These are phyloP conservation scores for Diuraphis noxia DNA, from an alignment of 1,140 invertebrate genomes.

Conservation along the genomic window DNA sequence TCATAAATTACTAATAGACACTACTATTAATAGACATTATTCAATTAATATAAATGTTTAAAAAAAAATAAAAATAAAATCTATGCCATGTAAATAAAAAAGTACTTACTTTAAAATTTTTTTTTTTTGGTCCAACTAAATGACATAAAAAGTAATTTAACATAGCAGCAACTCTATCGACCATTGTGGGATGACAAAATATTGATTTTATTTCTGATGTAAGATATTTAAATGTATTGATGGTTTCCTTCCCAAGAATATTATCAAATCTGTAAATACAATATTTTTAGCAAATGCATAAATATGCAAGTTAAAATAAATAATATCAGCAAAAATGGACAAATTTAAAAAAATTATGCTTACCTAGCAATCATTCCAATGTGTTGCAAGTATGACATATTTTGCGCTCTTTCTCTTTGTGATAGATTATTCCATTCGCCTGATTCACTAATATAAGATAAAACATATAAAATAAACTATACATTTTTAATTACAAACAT, in stretches of 20 bases:
- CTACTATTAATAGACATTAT: neutral
- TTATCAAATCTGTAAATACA: constrained; percentile 75
- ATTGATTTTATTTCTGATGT: constrained; percentile 83
- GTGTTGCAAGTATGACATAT: constrained; percentile 74
- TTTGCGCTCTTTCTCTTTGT: constrained; percentile 75
- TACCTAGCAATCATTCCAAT: constrained; percentile 77
- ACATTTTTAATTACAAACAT: neutral
- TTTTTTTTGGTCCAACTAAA: constrained; percentile 84
- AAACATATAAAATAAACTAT: constrained; percentile 21
- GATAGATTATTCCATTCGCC: constrained; percentile 77
- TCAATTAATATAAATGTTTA: neutral
- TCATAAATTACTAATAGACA: no score
- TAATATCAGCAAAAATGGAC: neutral
- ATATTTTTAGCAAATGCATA: neutral
- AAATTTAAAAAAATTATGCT: constrained; percentile 30
- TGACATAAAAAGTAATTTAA: constrained; percentile 92
- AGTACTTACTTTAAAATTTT: constrained; percentile 75
- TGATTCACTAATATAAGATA: constrained; percentile 65
- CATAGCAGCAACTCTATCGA: constrained; percentile 91
- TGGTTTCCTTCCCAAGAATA: constrained; percentile 86
- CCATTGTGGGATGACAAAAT: constrained; percentile 88
- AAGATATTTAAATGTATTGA: constrained; percentile 79
- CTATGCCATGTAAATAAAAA: neutral
- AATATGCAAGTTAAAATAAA: neutral
- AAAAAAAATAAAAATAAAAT: neutral